phyloP scores from a whole-genome alignment of 2,797 vertebrate species.

The Anas capensis region DNA sequence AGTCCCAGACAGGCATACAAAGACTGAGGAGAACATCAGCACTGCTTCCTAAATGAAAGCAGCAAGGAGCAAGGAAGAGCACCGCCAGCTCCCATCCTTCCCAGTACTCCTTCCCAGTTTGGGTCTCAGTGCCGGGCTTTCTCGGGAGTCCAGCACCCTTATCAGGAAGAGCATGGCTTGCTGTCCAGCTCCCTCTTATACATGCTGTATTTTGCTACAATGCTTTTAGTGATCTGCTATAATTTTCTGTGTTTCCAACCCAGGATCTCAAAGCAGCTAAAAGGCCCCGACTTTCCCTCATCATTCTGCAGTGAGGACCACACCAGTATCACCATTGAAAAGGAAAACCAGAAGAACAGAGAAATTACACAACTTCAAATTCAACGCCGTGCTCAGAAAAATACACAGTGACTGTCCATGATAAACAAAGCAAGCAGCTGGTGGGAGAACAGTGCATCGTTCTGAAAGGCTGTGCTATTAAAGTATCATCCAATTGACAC shows the following conservation, averaged over 20 bases:
- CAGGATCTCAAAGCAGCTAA: not conserved
- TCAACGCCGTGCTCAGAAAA: not conserved
- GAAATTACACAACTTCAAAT: not conserved
- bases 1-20: not conserved
- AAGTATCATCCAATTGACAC: not conserved
- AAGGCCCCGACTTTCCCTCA: not conserved
- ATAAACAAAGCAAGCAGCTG: not conserved
- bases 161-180: not conserved
- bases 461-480: not conserved
- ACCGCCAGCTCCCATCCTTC: not conserved
- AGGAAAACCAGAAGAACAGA: not conserved
- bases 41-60: not conserved
- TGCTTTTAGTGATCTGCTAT: not conserved
- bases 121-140: not conserved
- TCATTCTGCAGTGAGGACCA: not conserved
- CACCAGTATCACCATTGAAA: not conserved
- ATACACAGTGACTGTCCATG: not conserved
- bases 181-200: too few relatives aligned
- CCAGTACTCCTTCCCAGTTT: not conserved
- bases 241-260: not conserved
- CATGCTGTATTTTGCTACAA: not conserved
- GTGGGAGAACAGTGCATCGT: not conserved
- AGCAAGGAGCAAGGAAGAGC: not conserved
- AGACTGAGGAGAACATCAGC: not conserved
- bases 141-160: not conserved